Evolutionary conservation across 2,797 vertebrate genomes (phyloP), one percentile per base, ranked within the genome.

Genomic region (Karalla daura): DNA sequence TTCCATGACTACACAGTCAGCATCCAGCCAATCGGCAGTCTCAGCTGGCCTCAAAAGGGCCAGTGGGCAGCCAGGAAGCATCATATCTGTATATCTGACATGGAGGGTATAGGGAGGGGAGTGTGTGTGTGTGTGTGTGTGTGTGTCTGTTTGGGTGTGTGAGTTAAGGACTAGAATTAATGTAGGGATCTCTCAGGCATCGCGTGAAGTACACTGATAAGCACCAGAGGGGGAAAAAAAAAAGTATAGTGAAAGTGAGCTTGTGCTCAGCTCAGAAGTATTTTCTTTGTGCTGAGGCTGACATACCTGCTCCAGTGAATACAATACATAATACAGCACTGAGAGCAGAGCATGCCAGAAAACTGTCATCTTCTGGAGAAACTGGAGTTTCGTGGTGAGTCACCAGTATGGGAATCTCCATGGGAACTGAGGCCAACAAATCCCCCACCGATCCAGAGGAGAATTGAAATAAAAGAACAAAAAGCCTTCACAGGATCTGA

Each of bases 1-100:
- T 92, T 81, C 88, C 90, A 91, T 92, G 90, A 83, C 80, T 84
- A 89, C 87, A 81, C 69, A 69, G 68, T 68, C 65, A 82, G 68
- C 67, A 70, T 87, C 63, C 72, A 84, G 74, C 85, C 87, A 89
- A 88, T 88, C 35, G 59, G 77, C 63, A 36, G 46, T 63, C 69
- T 78, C 63, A 61, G 72, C 58, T 78, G 73, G 69, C 77, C 68
- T 64, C 65, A 61, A 12, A 66, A 53, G 64, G 78, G 53, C 76
- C 75, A 73, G 74, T 77, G 68, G 76, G 73, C 74, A 84, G 83
- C 76, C 76, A 75, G 79, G 64, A 45, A 72, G 74, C 85, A 69
- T 79, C 71, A 52, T 84, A 87, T 87, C 83, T 80, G 78, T 81
- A 67, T 54, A 78, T 80, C 71, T 81, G 65, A 74, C 45, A 79